A percentile compares a stretch with the other conserved stretches of the same genome.
phyloP scores from a whole-genome alignment of 2,888 invertebrate species.

The Acleris laterana region DNA sequence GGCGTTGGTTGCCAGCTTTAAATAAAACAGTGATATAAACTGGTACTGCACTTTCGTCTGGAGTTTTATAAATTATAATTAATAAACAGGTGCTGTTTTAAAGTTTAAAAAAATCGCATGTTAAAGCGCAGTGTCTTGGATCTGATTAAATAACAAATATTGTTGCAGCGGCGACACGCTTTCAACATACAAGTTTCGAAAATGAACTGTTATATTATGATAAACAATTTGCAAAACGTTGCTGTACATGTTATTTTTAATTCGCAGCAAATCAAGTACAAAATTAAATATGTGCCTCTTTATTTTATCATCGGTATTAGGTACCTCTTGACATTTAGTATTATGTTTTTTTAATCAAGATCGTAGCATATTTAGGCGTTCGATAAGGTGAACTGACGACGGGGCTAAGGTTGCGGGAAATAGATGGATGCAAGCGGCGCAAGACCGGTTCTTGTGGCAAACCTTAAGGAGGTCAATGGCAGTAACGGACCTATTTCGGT shows the following conservation, averaged over 20 bases:
- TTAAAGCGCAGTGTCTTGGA: conserved; percentile 5
- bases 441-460: too few relatives aligned
- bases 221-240: neutral
- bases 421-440: too few relatives aligned
- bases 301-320: too few relatives aligned
- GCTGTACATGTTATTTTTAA: neutral
- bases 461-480: too few relatives aligned
- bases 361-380: too few relatives aligned
- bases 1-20: neutral
- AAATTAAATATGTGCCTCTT: too few relatives aligned
- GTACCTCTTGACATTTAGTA: too few relatives aligned
- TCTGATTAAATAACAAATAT: conserved; percentile 20
- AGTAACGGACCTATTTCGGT: too few relatives aligned
- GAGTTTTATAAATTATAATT: conserved; percentile 18
- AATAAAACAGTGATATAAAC: conserved; percentile 3
- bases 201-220: conserved; percentile 1
- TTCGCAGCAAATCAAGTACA: too few relatives aligned
- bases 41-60: conserved; percentile 5
- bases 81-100: conserved; percentile 11
- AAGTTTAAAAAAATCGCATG: conserved; percentile 23
- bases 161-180: neutral
- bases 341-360: too few relatives aligned
- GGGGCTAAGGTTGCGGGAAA: too few relatives aligned
- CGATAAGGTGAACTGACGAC: too few relatives aligned
- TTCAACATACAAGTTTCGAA: conserved; percentile 8